Percentiles rank a stretch among this genome's conserved stretches.
phyloP scores from a whole-genome alignment of 1,140 invertebrate species.

The Drosophila tani region DNA sequence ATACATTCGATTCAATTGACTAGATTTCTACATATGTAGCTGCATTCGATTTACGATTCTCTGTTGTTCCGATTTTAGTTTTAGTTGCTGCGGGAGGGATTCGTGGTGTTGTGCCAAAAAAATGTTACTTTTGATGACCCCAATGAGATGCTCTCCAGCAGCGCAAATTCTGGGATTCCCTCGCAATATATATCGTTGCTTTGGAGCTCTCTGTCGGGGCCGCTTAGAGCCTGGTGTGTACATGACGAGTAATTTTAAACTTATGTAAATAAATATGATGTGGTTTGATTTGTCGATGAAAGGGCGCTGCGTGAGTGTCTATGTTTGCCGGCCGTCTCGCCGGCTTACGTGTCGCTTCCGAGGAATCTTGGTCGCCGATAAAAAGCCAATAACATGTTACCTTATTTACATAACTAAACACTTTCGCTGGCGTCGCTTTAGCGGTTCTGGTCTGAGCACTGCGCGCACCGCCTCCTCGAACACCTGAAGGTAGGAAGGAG shows the following conservation, averaged over 20 bases:
- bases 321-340: conserved; percentile 17
- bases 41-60: conserved; percentile 61
- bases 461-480: conserved; percentile 98
- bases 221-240: conserved; percentile 23
- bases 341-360: conserved; percentile 41
- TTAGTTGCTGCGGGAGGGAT: conserved; percentile 67
- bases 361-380: conserved; percentile 54
- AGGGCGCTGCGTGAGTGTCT: conserved; percentile 49
- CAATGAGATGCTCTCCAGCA: neutral
- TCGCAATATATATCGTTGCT: conserved; percentile 9
- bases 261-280: conserved; percentile 63
- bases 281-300: conserved; percentile 55
- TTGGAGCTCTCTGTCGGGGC: neutral
- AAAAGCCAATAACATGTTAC: conserved; percentile 50
- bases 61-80: conserved; percentile 42
- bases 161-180: neutral
- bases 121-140: conserved; percentile 23
- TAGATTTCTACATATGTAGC: conserved; percentile 80
- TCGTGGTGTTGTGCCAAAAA: conserved; percentile 48
- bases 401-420: conserved; percentile 93
- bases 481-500: conserved; percentile 87
- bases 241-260: conserved; percentile 44
- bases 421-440: conserved; percentile 96
- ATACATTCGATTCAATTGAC: conserved; percentile 83
- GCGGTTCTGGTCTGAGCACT: conserved; percentile 96